These are phyloP conservation scores for Semibalanus balanoides DNA, from an alignment of 1,140 invertebrate species.

Conservation along the genomic window DNA sequence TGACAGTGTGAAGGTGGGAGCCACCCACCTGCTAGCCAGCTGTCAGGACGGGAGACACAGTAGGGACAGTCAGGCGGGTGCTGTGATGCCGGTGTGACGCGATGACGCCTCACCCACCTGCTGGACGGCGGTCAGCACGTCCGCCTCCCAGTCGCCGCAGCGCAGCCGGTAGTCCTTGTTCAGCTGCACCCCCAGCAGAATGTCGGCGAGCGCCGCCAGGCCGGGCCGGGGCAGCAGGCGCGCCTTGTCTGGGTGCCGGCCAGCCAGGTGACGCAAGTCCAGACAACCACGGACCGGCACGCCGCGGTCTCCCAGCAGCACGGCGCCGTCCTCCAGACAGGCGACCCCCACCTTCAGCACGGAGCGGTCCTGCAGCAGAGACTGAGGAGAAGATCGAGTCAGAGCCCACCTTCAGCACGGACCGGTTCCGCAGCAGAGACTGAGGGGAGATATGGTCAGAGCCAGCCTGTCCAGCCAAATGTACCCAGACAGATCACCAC, in stretches of 20 bases:
- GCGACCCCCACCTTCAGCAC: constrained; percentile 62
- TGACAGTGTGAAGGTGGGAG: no score
- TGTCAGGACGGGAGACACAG: no score
- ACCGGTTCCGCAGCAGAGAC: not conserved
- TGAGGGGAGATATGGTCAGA: no score
- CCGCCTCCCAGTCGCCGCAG: constrained; percentile 59
- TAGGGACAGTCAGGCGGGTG: no score
- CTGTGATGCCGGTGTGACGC: no score
- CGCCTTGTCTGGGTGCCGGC: constrained; percentile 30
- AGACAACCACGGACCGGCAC: constrained; percentile 46
- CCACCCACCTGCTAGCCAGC: no score
- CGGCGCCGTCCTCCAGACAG: constrained; percentile 49
- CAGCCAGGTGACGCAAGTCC: constrained; percentile 52
- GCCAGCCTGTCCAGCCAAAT: no score
- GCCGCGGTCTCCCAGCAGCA: constrained; percentile 48
- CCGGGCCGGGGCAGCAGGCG: constrained; percentile 13
- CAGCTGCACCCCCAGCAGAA: constrained; percentile 36
- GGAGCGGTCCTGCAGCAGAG: constrained; percentile 34
- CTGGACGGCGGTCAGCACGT: constrained; percentile 33
- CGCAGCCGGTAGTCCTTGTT: constrained; percentile 39
- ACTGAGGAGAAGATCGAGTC: constrained; percentile 20
- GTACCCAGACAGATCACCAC: no score
- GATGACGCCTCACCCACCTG: not conserved
- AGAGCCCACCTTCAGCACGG: not conserved
- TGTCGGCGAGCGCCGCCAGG: constrained; percentile 21